Base-by-base conservation (phyloP, 2,113 vertebrate genomes). In the Ornithorhynchus anatinus region DNA sequence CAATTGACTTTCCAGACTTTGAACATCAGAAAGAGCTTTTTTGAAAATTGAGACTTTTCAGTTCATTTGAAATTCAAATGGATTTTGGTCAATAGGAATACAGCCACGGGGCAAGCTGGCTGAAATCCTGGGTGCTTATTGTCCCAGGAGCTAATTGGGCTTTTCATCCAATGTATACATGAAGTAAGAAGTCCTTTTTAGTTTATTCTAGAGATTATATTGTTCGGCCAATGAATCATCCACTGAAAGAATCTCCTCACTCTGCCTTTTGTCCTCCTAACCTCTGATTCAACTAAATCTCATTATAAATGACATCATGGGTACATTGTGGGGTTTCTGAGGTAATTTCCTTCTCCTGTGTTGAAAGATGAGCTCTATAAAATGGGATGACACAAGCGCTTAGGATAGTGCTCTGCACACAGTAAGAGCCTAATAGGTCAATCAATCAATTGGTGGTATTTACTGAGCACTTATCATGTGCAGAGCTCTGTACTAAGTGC, bases 21-120 rank as follows among this genome's bases (percentile, higher is more conserved):
- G 72, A 78, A 84, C 86, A 82, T 84, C 80, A 84, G 48, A 89
- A 69, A 80, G 85, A 85, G 86, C 80, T 85, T 87, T 90, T n/a
- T 84, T 68, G 82, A 85, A 85, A 89, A 85, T 77, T 61, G 50
- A 84, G 82, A 75, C 80, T 59, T 85, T 84, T 79, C 77, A 75
- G 25, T 50, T 72, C 72, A 89, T 87, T 86, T 89, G 83, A 87
- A 90, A 86, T 86, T 87, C 82, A 87, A 87, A 89, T 89, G 56
- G 44, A 50, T 52, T 77, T 72, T 69, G 80, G 80, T 90, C 85
- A 82, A 89, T 90, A 86, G 82, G 85, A 86, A 87, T 89, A 82
- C 86, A 77, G 67, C 84, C 84, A 80, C 76, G 47, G 70, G 78
- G 77, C 69, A 77, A 72, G 67, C 67, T 47, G 81, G 48, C 72